These are phyloP conservation scores for Leuciscus idus DNA, from an alignment of 2,113 vertebrate genomes.

Conservation along the genomic window DNA sequence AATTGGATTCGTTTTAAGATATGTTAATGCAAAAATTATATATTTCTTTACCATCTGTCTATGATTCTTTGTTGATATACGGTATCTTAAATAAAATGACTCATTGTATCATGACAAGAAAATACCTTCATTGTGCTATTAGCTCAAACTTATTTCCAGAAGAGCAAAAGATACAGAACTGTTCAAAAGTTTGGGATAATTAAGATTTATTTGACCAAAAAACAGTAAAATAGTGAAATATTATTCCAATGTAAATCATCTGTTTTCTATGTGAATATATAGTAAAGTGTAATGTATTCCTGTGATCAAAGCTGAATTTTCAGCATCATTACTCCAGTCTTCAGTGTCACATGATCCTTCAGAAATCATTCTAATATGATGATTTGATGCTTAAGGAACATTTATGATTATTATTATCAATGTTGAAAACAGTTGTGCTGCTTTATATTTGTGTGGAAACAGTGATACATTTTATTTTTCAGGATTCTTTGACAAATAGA, in stretches of 20 bases:
- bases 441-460: neutral
- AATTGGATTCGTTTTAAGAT: neutral
- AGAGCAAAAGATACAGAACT: neutral
- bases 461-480: neutral
- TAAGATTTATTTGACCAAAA: neutral
- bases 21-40: neutral
- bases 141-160: neutral
- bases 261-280: neutral
- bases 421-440: neutral
- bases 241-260: neutral
- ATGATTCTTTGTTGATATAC: neutral
- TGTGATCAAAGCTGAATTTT: neutral
- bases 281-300: neutral
- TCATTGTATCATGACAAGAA: neutral
- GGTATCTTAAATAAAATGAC: neutral
- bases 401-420: too few species aligned
- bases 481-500: neutral
- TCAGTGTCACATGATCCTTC: too few species aligned
- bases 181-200: neutral
- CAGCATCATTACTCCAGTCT: too few species aligned
- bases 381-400: too few species aligned
- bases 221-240: neutral
- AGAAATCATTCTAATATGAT: too few species aligned
- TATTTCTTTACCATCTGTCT: neutral
- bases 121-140: neutral